phyloP scores from a whole-genome alignment of 1,140 invertebrate species.

The Thalassaphorura encarpata region DNA sequence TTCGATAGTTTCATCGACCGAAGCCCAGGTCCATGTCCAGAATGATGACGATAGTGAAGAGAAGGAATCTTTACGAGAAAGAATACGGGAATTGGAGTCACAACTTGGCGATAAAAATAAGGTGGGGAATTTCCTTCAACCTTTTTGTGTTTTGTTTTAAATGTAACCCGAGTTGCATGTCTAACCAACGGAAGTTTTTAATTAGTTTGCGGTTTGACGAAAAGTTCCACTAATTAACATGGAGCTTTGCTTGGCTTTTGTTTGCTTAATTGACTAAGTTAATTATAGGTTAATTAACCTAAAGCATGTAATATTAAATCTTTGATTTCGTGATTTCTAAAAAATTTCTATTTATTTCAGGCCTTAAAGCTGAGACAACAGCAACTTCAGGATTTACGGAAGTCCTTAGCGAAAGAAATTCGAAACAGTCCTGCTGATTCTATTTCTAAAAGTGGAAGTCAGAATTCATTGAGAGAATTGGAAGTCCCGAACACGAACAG shows the following conservation, averaged over 20 bases:
- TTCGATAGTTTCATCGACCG: too few relatives aligned
- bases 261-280: too few relatives aligned
- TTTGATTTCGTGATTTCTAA: too few relatives aligned
- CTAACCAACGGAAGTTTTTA: too few relatives aligned
- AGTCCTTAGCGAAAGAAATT: background rate
- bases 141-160: background rate
- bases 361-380: background rate
- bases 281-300: too few relatives aligned
- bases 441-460: background rate
- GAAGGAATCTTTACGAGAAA: background rate
- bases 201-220: background rate
- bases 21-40: background rate
- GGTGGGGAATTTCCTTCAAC: background rate
- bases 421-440: background rate
- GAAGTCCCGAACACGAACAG: too few relatives aligned
- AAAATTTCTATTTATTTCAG: too few relatives aligned
- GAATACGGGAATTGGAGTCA: background rate
- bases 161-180: too few relatives aligned
- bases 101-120: background rate
- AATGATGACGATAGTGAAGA: slow-evolving; percentile 13
- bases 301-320: too few relatives aligned
- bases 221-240: background rate
- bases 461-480: too few relatives aligned
- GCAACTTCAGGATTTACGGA: background rate
- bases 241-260: too few relatives aligned